Evolutionary conservation across 2,797 vertebrate genomes (phyloP), one percentile per base, ranked within the genome.

Genomic region (Syngnathus rostellatus): DNA sequence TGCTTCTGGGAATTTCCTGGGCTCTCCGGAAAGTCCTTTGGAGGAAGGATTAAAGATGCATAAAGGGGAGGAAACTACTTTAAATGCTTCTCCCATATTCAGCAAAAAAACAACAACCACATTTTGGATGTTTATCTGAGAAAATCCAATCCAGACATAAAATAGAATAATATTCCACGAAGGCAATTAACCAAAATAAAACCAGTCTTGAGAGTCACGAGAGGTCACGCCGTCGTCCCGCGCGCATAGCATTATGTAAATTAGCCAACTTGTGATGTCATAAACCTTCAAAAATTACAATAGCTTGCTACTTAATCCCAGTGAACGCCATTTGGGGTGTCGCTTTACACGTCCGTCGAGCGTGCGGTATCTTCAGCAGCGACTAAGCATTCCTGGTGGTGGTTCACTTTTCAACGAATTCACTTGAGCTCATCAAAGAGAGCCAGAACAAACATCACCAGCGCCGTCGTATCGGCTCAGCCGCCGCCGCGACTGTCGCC

Each of bases 391-490:
- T 31, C 31, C 31, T 31, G 31, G 31, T 31, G 31, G 31, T 31
- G 31, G 31, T 66, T 70, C 62, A 63, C 41, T 31, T 37, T 64
- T 55, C 45, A 54, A 58, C 68, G 19, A 60, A 64, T 74, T 73
- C 65, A 58, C 62, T 53, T 0, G 14, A 75, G 59, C 73, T 77
- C 63, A 69, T 74, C 76, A 70, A 62, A 81, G 46, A 63, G 12
- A 12, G 14, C 8, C 48, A 72, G 69, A 77, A 73, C 63, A 75
- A 69, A 71, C 65, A 69, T 69, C 65, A 55, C 31, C 61, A 12
- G 40, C 8, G 58, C 50, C 38, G 39, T 53, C 19, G 38, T 79
- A 81, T 83, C 80, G 69, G 77, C 81, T 83, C 67, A 62, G 65
- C 23, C 60, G 57, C 39, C 50, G 59, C 70, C 38, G 71, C 43